Evolutionary conservation across 2,888 invertebrate genomes (phyloP), one percentile per base, ranked within the genome.

Genomic region (Dryadula phaetusa): DNA sequence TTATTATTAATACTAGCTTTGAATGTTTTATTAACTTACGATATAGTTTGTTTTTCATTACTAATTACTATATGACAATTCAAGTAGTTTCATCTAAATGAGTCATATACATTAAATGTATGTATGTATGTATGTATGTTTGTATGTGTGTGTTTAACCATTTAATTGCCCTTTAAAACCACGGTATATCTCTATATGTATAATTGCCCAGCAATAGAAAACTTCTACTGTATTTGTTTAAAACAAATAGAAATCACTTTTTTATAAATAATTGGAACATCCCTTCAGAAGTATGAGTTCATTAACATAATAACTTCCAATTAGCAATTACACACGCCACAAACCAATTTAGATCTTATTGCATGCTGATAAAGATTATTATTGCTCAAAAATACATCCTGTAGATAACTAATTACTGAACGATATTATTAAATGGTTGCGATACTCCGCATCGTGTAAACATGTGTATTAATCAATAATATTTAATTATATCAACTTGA

Each of bases 381-480:
- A 14, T 52, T 42, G n/a, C 52, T 4, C 18, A 40, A 22, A 22
- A 40, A 12, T 4, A 40, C 7, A 5, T 34, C 47, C 14, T 34
- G 18, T 12, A 46, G 56, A 64, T 58, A 64, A 58, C 44, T 52
- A 65, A 65, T 71, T 69, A 69, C 65, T 20, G 49, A 46, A 64
- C 70, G 62, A 70, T 70, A 72, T 65, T 64, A 67, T 72, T 71
- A 71, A 71, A 74, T 68, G 65, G 64, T 42, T 25, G 22, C 42
- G 66, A 54, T 72, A 75, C 70, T 73, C 62, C 63, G 49, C 56
- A 67, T 66, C 72, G 66, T 75, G 78, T 77, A 79, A 82, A 80
- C 80, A 82, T 67, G 72, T 62, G 68, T 78, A 77, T 80, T 76
- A 77, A 77, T 79, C 78, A 79, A 75, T 74, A 72, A 73, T 70